A percentile compares a stretch with the other conserved stretches of the same genome.
Conservation (phyloP, 2,797 vertebrate species). For the Cynopterus sphinx region DNA sequence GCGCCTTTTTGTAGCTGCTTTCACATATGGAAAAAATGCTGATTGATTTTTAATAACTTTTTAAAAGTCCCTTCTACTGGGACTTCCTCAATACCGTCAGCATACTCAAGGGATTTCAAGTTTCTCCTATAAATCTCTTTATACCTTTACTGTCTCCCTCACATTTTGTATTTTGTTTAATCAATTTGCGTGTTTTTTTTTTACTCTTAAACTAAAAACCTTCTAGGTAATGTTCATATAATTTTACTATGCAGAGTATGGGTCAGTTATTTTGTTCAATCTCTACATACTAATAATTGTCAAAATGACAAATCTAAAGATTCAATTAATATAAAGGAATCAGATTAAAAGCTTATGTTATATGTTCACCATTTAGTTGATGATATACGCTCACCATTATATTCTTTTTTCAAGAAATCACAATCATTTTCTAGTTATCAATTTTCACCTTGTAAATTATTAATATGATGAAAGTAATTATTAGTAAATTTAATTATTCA, state of each 20-base stretch:
- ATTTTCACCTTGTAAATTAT: background rate
- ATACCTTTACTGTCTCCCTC: background rate
- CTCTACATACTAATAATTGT: background rate
- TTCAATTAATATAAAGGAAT: background rate
- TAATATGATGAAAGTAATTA: background rate
- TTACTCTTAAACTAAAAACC: background rate
- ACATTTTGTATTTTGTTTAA: background rate
- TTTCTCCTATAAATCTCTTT: background rate
- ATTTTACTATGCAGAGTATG: background rate
- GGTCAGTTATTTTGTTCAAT: background rate
- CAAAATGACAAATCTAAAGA: background rate
- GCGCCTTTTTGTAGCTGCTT: background rate
- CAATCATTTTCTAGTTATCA: background rate
- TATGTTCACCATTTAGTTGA: background rate
- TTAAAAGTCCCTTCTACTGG: background rate
- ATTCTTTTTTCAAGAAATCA: background rate
- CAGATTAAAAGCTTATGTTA: background rate
- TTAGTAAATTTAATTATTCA: background rate
- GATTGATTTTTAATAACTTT: background rate
- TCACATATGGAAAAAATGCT: background rate
- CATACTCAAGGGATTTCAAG: background rate
- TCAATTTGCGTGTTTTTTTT: background rate
- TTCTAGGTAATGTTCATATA: background rate
- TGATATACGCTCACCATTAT: background rate
- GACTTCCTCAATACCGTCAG: background rate